phyloP scores from a whole-genome alignment of 2,888 invertebrate genomes.

The Cecidostiba fungosa region DNA sequence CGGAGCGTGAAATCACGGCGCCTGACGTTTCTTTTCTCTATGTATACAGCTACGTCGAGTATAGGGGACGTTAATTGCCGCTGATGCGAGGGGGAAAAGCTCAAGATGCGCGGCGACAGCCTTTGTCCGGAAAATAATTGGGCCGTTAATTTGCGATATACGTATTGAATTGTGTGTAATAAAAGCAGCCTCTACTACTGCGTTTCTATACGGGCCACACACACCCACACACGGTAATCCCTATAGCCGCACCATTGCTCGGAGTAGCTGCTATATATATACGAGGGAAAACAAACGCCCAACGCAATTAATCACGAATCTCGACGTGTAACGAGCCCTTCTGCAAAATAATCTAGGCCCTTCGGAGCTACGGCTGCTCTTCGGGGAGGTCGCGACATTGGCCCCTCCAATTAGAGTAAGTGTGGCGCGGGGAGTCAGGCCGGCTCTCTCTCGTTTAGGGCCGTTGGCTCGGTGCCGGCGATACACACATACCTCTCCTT shows the following conservation, averaged over 20 bases:
- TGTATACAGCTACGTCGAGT: not conserved
- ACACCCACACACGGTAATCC: not conserved
- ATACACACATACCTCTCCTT: constrained; percentile 8
- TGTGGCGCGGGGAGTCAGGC: not conserved
- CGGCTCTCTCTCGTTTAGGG: constrained; percentile 40
- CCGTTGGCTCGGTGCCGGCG: constrained; percentile 55
- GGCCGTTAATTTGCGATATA: not conserved
- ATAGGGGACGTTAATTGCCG: not conserved
- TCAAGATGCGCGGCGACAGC: not conserved
- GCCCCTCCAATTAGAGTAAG: constrained; percentile 58
- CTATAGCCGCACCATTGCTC: too few relatives aligned
- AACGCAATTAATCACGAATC: constrained; percentile 10
- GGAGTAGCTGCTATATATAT: too few relatives aligned
- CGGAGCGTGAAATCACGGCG: constrained; percentile 32
- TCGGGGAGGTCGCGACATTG: constrained; percentile 54
- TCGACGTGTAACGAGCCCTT: not conserved
- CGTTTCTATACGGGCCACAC: too few relatives aligned
- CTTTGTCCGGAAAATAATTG: not conserved
- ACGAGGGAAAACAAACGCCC: not conserved
- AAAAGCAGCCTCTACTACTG: not conserved
- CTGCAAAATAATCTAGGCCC: not conserved
- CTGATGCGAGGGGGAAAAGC: not conserved
- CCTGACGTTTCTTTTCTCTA: not conserved
- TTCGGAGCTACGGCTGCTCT: not conserved
- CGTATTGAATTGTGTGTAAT: not conserved